Evolutionary conservation across 1,140 invertebrate species (phyloP).

Genomic region (Nomia melanderi): DNA sequence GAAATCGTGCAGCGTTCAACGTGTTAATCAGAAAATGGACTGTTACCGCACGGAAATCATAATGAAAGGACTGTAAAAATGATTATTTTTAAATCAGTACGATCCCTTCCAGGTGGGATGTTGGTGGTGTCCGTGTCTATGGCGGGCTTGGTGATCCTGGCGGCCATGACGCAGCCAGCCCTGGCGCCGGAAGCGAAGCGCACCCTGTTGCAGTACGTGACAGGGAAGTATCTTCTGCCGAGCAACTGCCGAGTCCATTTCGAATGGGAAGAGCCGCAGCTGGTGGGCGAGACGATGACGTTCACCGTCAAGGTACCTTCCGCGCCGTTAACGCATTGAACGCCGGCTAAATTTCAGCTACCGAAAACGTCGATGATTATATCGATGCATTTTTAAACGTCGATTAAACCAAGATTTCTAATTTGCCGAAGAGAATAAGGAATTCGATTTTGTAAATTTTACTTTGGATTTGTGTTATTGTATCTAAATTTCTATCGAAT

Average conservation of each 20-base stretch:
- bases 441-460: too few relatives aligned
- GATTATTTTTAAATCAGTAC: not conserved
- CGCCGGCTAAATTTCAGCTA: too few relatives aligned
- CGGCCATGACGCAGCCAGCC: constrained; percentile 92
- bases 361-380: too few relatives aligned
- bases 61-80: not conserved
- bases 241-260: constrained; percentile 92
- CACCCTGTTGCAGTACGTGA: constrained; percentile 93
- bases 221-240: constrained; percentile 93
- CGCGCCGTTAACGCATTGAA: not conserved
- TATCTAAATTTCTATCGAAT: too few relatives aligned
- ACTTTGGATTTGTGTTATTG: too few relatives aligned
- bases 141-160: constrained; percentile 91
- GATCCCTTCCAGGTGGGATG: constrained; percentile 87
- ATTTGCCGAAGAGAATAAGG: too few relatives aligned
- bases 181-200: constrained; percentile 92
- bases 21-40: too few relatives aligned
- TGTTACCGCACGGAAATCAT: too few relatives aligned
- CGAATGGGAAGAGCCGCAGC: constrained; percentile 93
- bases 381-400: too few relatives aligned
- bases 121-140: constrained; percentile 92
- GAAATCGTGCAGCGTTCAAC: too few relatives aligned
- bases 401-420: too few relatives aligned
- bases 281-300: constrained; percentile 94
- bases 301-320: constrained; percentile 88